Evolutionary conservation across 2,113 vertebrate genomes (phyloP).

Genomic region (Tenrec ecaudatus): DNA sequence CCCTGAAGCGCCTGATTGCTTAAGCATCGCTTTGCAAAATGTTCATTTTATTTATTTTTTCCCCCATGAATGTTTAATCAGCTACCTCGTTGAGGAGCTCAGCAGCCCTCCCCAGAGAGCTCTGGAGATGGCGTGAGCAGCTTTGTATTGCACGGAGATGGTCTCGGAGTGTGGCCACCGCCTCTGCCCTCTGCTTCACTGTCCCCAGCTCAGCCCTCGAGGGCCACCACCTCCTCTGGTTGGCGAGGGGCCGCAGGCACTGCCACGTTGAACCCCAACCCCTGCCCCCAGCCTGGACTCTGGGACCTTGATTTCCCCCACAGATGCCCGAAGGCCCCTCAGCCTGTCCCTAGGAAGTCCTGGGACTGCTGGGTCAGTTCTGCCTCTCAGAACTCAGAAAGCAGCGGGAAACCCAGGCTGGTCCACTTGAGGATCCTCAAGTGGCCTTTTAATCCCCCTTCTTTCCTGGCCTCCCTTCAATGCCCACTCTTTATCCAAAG

Average conservation of each 20-base stretch:
- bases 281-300: not conserved
- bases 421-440: not conserved
- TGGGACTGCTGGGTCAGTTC: not conserved
- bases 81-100: slow-evolving; percentile 40
- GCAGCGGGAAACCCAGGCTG: not conserved
- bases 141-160: not conserved
- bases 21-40: slow-evolving; percentile 79
- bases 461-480: not conserved
- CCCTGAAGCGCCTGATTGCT: slow-evolving; percentile 72
- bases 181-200: not conserved
- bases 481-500: slow-evolving; percentile 15
- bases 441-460: not conserved
- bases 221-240: not conserved
- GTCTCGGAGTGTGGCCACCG: accelerated
- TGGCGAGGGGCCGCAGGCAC: accelerated
- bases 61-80: slow-evolving; percentile 82
- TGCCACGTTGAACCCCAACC: accelerated
- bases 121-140: not conserved
- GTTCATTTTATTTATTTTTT: slow-evolving; percentile 78
- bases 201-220: not conserved
- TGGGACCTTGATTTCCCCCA: too few relatives aligned
- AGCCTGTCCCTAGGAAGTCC: not conserved
- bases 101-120: slow-evolving; percentile 71
- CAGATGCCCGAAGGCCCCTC: not conserved
- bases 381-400: not conserved